Base-by-base conservation (phyloP, 2,888 invertebrate species). In the Stramonita haemastoma region DNA sequence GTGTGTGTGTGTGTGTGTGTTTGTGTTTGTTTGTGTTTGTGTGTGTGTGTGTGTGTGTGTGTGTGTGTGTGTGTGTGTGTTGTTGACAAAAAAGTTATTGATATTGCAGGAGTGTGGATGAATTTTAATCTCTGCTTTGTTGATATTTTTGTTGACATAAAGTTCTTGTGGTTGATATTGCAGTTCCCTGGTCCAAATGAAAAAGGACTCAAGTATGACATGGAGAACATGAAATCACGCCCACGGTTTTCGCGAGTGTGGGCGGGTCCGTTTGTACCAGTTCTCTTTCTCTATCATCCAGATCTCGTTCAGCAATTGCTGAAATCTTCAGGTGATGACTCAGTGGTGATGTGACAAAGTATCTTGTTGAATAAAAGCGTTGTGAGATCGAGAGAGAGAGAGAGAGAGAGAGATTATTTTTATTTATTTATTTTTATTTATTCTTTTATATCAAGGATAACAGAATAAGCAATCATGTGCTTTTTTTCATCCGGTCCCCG, bases 221-320 rank as follows among this genome's bases (percentile, higher is more conserved):
- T 90, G n/a, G 89, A 92, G 36, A 88, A 87, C 73, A 91, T 91
- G 8, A 56, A 88, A 57, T 85, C 85, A 8, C 87, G 70, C 36
- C 91, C 91, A 0, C 89, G 91, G n/a, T 90, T 92, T 34, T 91
- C 87, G 73, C 88, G 91, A 17, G 84, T 92, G 8, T 93, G 93
- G 93, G 36, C 90, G 1, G 92, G 92, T 2, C 92, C 93, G 4
- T 86, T 93, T 0, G 89, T 91, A 6, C 92, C 93, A 15, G 70
- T 88, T 19, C 77, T 94, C 13, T 46, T 90, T 0, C 57, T 93
- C 0, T 88, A 88, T 32, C 94, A 94, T 70, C 94, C 94, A 22
- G 94, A 94, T 0, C 92, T 93, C 0, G 88, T 93, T 17, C 93
- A 93, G 57, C 79, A 90, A 1, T 81, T 94, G 15, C 90, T 94